Conservation (phyloP, 2,113 vertebrate species). For the Leuciscus idus region DNA sequence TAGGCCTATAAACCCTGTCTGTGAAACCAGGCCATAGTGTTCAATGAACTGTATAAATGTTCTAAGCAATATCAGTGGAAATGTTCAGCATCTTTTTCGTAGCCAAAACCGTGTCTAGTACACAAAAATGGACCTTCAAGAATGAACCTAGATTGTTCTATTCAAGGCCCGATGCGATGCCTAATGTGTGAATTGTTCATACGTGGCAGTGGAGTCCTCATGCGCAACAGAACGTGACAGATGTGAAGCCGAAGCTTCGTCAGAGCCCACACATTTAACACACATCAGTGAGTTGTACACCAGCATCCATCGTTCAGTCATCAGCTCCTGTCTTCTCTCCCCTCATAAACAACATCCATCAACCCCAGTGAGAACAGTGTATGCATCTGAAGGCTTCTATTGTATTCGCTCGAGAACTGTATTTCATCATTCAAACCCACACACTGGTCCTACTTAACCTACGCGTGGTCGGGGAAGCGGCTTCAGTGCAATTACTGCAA, state of each 20-base stretch:
- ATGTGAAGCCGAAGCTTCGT: slow-evolving; percentile 14
- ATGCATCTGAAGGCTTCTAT: slow-evolving; percentile 1
- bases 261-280: slow-evolving; percentile 38
- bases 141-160: not conserved
- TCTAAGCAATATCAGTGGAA: not conserved
- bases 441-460: slow-evolving; percentile 45
- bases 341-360: slow-evolving; percentile 32
- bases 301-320: slow-evolving; percentile 21
- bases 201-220: not conserved
- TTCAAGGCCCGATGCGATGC: slow-evolving; percentile 3
- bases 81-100: not conserved
- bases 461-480: slow-evolving; percentile 21
- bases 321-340: slow-evolving; percentile 9
- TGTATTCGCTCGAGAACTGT: slow-evolving; percentile 13
- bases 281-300: slow-evolving; percentile 44
- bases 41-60: not conserved
- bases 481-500: slow-evolving; percentile 54
- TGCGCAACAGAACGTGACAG: slow-evolving; percentile 41
- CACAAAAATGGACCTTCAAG: not conserved
- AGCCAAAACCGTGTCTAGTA: not conserved
- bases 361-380: not conserved
- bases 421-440: slow-evolving; percentile 50
- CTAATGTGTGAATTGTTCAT: slow-evolving; percentile 9
- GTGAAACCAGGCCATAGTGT: not conserved
- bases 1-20: no score